Conservation (phyloP, 1,140 invertebrate species). For the Galleria mellonella region DNA sequence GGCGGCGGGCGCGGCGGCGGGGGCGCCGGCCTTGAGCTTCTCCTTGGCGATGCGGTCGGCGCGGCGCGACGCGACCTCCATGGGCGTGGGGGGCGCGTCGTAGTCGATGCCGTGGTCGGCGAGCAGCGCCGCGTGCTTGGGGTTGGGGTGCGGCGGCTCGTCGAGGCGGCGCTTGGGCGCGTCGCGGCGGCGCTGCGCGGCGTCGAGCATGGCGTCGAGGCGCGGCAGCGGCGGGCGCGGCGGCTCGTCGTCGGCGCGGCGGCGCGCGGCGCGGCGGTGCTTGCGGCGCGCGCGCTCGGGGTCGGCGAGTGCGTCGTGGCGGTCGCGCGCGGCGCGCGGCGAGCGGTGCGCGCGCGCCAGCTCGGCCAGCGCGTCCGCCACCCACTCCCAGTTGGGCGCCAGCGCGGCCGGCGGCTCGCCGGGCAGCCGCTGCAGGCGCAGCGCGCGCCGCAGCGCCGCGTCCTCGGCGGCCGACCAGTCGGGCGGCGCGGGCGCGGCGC, state of each 20-base stretch:
- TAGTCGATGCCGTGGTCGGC: constrained; percentile 90
- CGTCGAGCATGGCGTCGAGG: constrained; percentile 87
- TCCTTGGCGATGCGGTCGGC: constrained; percentile 90
- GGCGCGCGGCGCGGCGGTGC: constrained; percentile 79
- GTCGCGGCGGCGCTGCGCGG: constrained; percentile 79
- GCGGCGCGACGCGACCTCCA: constrained; percentile 88
- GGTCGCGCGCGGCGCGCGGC: constrained; percentile 89
- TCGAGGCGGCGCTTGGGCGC: constrained; percentile 83
- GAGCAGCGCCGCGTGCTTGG: constrained; percentile 88
- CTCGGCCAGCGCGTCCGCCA: constrained; percentile 92
- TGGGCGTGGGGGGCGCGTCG: constrained; percentile 88
- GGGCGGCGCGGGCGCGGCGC: constrained; percentile 80
- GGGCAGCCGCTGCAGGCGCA: constrained; percentile 81
- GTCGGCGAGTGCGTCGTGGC: constrained; percentile 93
- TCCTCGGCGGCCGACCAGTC: constrained; percentile 95
- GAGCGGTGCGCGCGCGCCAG: constrained; percentile 92
- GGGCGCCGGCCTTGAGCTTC: constrained; percentile 75
- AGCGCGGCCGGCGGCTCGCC: constrained; percentile 76
- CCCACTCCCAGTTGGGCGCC: constrained; percentile 95
- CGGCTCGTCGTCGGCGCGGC: constrained; percentile 74
- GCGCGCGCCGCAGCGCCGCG: constrained; percentile 88
- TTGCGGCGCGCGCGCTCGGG: constrained; percentile 90
- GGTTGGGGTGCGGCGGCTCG: constrained; percentile 85
- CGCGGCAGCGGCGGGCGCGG: constrained; percentile 72
- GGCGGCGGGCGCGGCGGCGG: constrained; percentile 32